phyloP scores from a whole-genome alignment of 1,140 invertebrate genomes.

The Cecropterus lyciades region DNA sequence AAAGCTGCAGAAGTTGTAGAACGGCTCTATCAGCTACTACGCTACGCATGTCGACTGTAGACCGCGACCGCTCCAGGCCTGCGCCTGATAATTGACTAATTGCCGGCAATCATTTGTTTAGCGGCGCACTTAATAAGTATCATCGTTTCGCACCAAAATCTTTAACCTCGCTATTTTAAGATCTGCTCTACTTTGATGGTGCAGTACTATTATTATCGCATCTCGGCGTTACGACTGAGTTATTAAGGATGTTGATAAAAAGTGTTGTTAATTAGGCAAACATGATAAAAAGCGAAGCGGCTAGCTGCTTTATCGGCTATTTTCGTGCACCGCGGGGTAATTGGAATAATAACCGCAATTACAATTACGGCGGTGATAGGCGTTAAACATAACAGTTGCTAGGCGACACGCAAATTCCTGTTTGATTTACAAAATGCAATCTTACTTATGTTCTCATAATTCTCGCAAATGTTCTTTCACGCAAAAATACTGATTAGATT shows the following conservation, averaged over 20 bases:
- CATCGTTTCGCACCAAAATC: conserved; percentile 60
- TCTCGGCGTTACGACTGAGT: conserved; percentile 36
- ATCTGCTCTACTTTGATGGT: conserved; percentile 59
- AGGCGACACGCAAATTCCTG: conserved; percentile 15
- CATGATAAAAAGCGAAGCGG: conserved; percentile 42
- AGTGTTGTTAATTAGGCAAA: conserved; percentile 40
- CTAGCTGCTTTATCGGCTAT: conserved; percentile 42
- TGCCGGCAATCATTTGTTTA: conserved; percentile 75
- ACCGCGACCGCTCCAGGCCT: conserved; percentile 41
- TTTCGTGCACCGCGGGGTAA: conserved; percentile 42
- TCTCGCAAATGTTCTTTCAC: too few relatives aligned
- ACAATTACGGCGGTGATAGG: conserved; percentile 22
- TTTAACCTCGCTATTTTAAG: conserved; percentile 63
- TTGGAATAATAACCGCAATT: conserved; percentile 41
- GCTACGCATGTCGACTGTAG: conserved; percentile 46
- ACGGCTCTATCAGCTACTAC: conserved; percentile 46
- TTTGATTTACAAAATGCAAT: too few relatives aligned
- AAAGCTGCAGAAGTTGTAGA: not conserved
- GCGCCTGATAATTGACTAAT: conserved; percentile 75
- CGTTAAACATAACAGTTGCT: conserved; percentile 20
- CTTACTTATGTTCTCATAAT: too few relatives aligned
- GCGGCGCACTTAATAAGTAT: conserved; percentile 63
- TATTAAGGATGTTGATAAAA: conserved; percentile 45
- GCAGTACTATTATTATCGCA: conserved; percentile 48
- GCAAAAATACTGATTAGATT: too few relatives aligned